Conservation (phyloP, 2,113 vertebrate species). For the Mohoua ochrocephala region DNA sequence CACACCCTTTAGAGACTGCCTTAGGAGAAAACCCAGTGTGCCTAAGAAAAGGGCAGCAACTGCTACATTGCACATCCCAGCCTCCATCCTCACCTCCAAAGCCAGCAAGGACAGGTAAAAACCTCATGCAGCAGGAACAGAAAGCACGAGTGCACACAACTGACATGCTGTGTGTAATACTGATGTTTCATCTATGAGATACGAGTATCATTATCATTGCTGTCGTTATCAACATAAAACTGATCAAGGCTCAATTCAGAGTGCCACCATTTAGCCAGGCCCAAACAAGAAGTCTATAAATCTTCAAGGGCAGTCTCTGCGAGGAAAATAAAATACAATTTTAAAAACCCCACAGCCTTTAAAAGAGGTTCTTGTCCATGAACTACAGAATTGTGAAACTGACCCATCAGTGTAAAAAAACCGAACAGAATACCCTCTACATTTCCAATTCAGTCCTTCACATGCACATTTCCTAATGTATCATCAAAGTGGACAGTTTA, state of each 20-base stretch:
- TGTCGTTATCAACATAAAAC: not conserved
- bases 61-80: not conserved
- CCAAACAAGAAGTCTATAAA: not conserved
- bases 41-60: not conserved
- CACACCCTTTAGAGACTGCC: not conserved
- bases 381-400: not conserved
- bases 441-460: not conserved
- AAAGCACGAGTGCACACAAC: not conserved
- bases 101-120: not conserved
- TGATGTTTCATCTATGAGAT: not conserved
- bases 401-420: not conserved
- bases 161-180: not conserved
- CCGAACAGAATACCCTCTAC: not conserved
- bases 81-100: not conserved
- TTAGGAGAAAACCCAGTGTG: not conserved
- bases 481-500: not conserved
- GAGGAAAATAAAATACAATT: not conserved
- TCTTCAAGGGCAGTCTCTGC: not conserved
- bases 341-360: accelerated
- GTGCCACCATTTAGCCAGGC: not conserved
- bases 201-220: accelerated
- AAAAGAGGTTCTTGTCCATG: not conserved
- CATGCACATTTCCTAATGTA: not conserved
- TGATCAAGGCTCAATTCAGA: not conserved
- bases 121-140: not conserved